Evolutionary conservation across 2,113 vertebrate genomes (phyloP), one percentile per base, ranked within the genome.

Genomic region (Grantiella picta): DNA sequence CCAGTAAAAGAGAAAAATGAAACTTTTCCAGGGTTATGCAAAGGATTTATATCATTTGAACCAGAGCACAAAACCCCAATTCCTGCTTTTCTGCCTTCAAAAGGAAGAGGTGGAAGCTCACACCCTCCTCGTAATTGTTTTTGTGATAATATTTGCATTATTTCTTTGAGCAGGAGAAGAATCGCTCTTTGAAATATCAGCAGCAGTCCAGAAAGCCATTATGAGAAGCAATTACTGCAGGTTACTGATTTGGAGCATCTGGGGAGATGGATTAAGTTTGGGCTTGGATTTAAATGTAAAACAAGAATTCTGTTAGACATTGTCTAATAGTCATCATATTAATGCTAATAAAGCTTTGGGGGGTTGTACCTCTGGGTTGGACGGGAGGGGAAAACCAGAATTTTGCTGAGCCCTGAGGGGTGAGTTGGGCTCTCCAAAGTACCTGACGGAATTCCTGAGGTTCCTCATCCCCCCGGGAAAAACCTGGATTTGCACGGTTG

Each of bases 221-320:
- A 31, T 27, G 81, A 95, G 90, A 66, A 53, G n/a, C 69, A 95
- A 82, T 82, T 89, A 65, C 87, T 80, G 85, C 11, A 50, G 57
- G 44, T 75, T 63, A 66, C 82, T 69, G 85, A 89, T 82, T 61
- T 52, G 89, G 89, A 94, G 93, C 80, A 87, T 71, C 69, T 23
- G 52, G 86, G 61, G 81, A 95, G 44, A 56, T 10, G 53, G 27
- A 71, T 78, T 61, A 40, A 64, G 28, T 61, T 71, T 80, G 40
- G 24, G 18, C 65, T 44, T 1, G 11, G 75, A 44, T 49, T 81
- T 35, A 40, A 11, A 36, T 76, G 27, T 35, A 28, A 31, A 50
- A 27, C 64, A 22, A 29, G 33, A 10, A 28, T 59, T 65, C 22
- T 10, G 0, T 45, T 21, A 60, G 61, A 25, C 14, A 22, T 2